Conservation (phyloP, 2,888 invertebrate genomes). For the Drosophila meridionalis region DNA sequence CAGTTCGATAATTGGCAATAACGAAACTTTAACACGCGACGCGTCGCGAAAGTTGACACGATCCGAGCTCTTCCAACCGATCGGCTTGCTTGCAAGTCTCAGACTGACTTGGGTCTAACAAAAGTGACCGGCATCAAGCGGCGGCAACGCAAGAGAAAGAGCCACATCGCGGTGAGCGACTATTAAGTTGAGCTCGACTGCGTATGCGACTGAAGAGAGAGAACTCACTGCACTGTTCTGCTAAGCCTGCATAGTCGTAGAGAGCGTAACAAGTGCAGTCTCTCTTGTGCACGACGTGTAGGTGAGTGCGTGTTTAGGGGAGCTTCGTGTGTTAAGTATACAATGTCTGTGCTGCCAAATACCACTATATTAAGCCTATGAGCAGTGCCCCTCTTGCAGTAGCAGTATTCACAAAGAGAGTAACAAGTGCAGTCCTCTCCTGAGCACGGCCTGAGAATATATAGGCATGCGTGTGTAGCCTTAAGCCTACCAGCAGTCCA, state of each 20-base stretch:
- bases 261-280: neutral
- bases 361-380: no score
- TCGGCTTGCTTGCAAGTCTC: constrained; percentile 51
- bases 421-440: constrained; percentile 1
- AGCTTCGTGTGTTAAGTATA: no score
- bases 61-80: constrained; percentile 44
- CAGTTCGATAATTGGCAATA: constrained; percentile 54
- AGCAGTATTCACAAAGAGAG: neutral
- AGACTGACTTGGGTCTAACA: constrained; percentile 43
- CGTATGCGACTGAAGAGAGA: neutral
- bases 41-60: constrained; percentile 21
- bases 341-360: no score
- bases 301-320: no score
- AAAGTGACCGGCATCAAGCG: constrained; percentile 32
- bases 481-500: no score
- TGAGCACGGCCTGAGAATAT: neutral
- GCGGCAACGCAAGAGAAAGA: constrained; percentile 18
- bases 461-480: neutral
- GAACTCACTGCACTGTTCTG: neutral
- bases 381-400: no score
- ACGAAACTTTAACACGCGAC: constrained; percentile 53
- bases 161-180: constrained; percentile 1
- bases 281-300: neutral
- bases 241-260: neutral
- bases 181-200: constrained; percentile 18